Evolutionary conservation across 2,888 invertebrate genomes (phyloP).

Genomic region (Willowsia nigromaculata): DNA sequence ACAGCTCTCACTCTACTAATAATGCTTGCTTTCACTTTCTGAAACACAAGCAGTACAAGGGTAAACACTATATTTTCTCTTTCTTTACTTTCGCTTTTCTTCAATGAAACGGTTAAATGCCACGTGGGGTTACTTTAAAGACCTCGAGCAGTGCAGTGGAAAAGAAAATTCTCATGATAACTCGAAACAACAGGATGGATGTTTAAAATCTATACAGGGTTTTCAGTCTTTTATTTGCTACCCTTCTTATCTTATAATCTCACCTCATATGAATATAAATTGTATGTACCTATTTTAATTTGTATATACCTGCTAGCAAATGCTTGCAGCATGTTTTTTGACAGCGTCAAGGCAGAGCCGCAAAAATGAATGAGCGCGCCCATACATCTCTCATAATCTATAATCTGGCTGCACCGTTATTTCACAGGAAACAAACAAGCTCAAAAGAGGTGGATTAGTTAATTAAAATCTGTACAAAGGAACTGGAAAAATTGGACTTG

Average conservation of each 20-base stretch:
- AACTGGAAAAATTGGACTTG: conserved; percentile 57
- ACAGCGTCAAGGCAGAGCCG: not conserved
- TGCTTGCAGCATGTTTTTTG: not conserved
- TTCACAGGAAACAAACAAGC: conserved; percentile 44
- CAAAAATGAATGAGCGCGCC: conserved; percentile 31
- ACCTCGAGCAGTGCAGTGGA: conserved; percentile 19
- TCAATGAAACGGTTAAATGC: conserved; percentile 35
- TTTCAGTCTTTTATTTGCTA: not conserved
- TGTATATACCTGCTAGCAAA: not conserved
- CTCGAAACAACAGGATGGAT: not conserved
- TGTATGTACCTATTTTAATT: too few relatives aligned
- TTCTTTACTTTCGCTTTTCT: not conserved
- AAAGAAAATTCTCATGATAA: not conserved
- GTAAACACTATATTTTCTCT: not conserved
- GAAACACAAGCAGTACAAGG: not conserved
- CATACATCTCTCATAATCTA: not conserved
- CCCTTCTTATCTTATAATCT: not conserved
- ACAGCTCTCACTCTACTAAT: not conserved
- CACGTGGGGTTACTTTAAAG: conserved; percentile 42
- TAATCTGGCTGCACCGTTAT: conserved; percentile 37
- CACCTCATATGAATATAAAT: not conserved
- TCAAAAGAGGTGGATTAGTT: conserved; percentile 49
- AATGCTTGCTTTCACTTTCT: not conserved
- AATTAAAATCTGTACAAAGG: conserved; percentile 67
- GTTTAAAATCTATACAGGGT: not conserved